Conservation (phyloP, 2,113 vertebrate genomes). For the Emberiza fucata region DNA sequence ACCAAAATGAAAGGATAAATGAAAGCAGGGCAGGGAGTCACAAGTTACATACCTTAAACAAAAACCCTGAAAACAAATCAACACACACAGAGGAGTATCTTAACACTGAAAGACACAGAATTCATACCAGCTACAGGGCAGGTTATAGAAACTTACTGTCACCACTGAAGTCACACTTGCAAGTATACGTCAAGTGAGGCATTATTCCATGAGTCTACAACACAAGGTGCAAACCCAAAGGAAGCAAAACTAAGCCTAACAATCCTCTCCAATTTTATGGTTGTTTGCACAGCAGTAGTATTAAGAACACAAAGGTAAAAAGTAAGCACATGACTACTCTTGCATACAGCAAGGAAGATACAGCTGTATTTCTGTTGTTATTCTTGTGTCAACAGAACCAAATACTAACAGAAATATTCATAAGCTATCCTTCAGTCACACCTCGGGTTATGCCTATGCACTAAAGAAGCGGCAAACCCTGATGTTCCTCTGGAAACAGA, state of each 20-base stretch:
- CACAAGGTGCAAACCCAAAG: background rate
- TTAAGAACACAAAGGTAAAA: background rate
- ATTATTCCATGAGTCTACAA: background rate
- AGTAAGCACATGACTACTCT: background rate
- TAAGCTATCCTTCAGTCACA: background rate
- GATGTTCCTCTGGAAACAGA: background rate
- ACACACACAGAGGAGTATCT: background rate
- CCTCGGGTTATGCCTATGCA: accelerated
- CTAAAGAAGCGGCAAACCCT: background rate
- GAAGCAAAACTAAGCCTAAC: background rate
- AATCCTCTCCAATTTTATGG: background rate
- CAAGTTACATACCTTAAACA: background rate
- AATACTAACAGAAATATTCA: background rate
- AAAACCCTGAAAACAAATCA: background rate
- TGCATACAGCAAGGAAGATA: background rate
- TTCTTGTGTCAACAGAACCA: background rate
- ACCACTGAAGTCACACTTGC: background rate
- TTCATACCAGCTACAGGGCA: background rate
- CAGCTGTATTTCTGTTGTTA: background rate
- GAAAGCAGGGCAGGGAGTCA: background rate
- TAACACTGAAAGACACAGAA: background rate
- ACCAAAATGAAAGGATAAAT: background rate
- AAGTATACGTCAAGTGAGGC: background rate
- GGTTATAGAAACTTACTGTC: background rate
- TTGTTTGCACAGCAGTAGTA: background rate